Conservation (phyloP, 2,797 vertebrate genomes). For the Adrianichthys oophorus region DNA sequence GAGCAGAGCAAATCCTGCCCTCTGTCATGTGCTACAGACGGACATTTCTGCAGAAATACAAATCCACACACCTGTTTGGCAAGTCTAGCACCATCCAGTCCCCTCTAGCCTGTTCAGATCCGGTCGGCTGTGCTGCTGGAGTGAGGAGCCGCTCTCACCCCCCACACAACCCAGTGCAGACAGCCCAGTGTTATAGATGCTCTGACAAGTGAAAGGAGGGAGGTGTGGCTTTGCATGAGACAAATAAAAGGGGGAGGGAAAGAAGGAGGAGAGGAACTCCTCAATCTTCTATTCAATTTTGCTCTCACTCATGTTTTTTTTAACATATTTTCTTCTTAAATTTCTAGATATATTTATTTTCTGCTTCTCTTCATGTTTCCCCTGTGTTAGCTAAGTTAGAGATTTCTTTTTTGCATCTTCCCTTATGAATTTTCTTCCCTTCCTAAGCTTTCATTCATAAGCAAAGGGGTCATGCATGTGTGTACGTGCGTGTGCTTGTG, state of each 20-base stretch:
- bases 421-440: constrained; percentile 35
- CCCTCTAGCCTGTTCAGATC: constrained; percentile 51
- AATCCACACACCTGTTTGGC: constrained; percentile 65
- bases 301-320: constrained; percentile 40
- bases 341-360: constrained; percentile 21
- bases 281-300: constrained; percentile 82
- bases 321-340: constrained; percentile 28
- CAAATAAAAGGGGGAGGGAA: constrained; percentile 77
- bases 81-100: constrained; percentile 45
- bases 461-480: constrained; percentile 21
- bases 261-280: constrained; percentile 70
- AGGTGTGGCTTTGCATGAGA: constrained; percentile 76
- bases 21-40: constrained; percentile 33
- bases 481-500: constrained; percentile 12
- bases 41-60: constrained; percentile 11
- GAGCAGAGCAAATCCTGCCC: constrained; percentile 33
- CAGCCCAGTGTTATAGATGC: constrained; percentile 81
- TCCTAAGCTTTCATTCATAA: constrained; percentile 56
- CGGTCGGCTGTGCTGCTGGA: constrained; percentile 52
- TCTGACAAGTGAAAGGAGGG: constrained; percentile 80
- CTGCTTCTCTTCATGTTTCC: constrained; percentile 25
- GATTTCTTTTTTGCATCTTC: constrained; percentile 33
- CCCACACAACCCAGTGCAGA: constrained; percentile 71
- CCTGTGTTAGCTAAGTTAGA: neutral
- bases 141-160: constrained; percentile 66